phyloP scores from a whole-genome alignment of 2,888 invertebrate species.

The Rhorus exstirpatorius region DNA sequence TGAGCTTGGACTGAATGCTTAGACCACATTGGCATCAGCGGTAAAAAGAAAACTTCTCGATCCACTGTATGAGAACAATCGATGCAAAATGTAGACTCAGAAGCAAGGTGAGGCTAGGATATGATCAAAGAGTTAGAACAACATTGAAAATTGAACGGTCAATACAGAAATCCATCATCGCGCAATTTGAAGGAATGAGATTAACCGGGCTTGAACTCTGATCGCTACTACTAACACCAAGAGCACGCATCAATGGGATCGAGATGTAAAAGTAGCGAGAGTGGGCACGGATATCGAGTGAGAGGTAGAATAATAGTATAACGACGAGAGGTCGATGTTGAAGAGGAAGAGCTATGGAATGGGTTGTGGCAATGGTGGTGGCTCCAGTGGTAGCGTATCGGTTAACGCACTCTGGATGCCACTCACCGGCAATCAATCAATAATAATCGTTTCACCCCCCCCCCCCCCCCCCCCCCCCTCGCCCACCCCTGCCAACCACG shows the following conservation, averaged over 20 bases:
- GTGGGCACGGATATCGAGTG: constrained; percentile 51
- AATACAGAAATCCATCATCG: constrained; percentile 66
- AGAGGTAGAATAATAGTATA: constrained; percentile 59
- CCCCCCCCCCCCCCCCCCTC: constrained; percentile 8
- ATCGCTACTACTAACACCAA: constrained; percentile 35
- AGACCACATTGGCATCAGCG: not conserved
- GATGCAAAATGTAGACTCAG: not conserved
- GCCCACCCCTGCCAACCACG: not conserved
- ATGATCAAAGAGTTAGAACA: constrained; percentile 30
- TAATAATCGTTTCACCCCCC: constrained; percentile 42
- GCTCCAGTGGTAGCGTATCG: constrained; percentile 48
- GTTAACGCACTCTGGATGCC: constrained; percentile 59
- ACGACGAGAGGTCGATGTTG: constrained; percentile 44
- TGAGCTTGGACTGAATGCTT: constrained; percentile 13
- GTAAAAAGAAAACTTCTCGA: constrained; percentile 38
- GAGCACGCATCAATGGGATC: constrained; percentile 42
- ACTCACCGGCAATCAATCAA: constrained; percentile 65
- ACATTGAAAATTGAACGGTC: constrained; percentile 66
- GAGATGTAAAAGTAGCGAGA: constrained; percentile 59
- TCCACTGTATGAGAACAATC: not conserved
- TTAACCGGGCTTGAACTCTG: constrained; percentile 43
- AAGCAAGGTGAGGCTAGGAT: constrained; percentile 6
- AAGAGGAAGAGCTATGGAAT: constrained; percentile 16
- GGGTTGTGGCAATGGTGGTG: constrained; percentile 36
- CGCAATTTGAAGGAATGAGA: constrained; percentile 58